Base-by-base conservation (phyloP, 2,797 vertebrate genomes). In the Lepilemur septentrionalis region DNA sequence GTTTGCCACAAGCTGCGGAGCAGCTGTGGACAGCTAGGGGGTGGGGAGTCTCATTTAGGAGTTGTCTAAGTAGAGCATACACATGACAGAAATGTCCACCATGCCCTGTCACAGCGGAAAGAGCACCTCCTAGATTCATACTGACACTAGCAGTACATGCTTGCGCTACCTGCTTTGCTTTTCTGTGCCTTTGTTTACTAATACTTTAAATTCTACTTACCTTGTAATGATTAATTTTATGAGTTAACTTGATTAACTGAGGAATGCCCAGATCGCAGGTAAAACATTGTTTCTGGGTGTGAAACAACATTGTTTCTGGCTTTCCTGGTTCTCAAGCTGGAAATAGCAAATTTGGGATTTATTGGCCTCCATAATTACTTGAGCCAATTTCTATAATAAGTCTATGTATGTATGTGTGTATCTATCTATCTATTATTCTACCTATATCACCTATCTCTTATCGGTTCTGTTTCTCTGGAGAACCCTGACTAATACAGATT, bases 101-200 rank as follows among this genome's bases (percentile, higher is more conserved):
- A n/a, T 11, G 9, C 4, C 28, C 57, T 59, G 0, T 38, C 6
- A 0, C 9, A 23, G 2, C 23, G 7, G 2, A 46, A 80, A 50
- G 30, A 65, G 11, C 23, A 22, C 4, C 22, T 43, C 4, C 18
- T 43, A 35, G 3, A 25, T 3, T 55, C 46, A 43, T 30, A 5
- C 5, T 18, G 35, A 35, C 28, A 35, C 0, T 65, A 89, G 35
- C 52, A 22, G 7, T n/a, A 28, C 12, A 6, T 0, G 0, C 1
- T 32, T 35, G 7, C 6, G 0, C 3, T 65, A 30, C 17, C 43
- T 46, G 17, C 35, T 76, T 59, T 41, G 15, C 28, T 67, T 22
- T 59, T 43, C 55, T 72, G 13, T 15, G 30, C 13, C 14, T 46
- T 67, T 76, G 1, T 28, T 55, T 67, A 9, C 14, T 65, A 48